Base-by-base conservation (phyloP, 1,140 invertebrate genomes). In the Rhopalosiphum maidis region DNA sequence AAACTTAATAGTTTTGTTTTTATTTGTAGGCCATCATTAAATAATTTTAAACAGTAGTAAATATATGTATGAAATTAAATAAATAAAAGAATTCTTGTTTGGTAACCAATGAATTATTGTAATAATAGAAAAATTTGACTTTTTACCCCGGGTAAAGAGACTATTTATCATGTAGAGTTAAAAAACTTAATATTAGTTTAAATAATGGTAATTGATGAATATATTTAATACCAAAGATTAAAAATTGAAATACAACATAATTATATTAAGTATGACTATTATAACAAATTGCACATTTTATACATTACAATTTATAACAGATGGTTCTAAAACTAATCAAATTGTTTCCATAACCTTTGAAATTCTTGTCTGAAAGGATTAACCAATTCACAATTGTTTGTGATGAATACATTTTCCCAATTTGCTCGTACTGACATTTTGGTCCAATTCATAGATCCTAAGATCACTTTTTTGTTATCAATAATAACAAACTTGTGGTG, bases 401-500 rank as follows among this genome's bases (percentile, higher is more conserved):
- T 51, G 55, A 93, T 85, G 0, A 93, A 93, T 86, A 25, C 3
- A 85, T 93, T 93, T 86, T 93, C 91, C 82, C 82, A 93, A 55
- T 93, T 93, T 43, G 6, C 21, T 18, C 48, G 51, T 21, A 41
- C 11, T 55, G 30, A 83, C 9, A 30, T 22, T 41, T 11, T 6
- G 21, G 91, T 93, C 91, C 91, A 93, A 93, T 93, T 93, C 15
- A 93, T 0, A 54, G 91, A 93, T 23, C 91, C 91, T 8, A 43
- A 54, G 43, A 93, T 93, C 30, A 93, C 25, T 86, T 93, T 86
- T 86, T 93, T 85, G 21, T 55, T 54, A 86, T 93, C 91, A 6
- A 93, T 85, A 41, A 93, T 55, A 86, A 83, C 23, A 55, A 93
- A 93, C 48, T 93, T 93, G 41, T 93, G 91, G 18, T 93, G 91